Conservation (phyloP, 2,888 invertebrate species). For the Microdon myrmicae region DNA sequence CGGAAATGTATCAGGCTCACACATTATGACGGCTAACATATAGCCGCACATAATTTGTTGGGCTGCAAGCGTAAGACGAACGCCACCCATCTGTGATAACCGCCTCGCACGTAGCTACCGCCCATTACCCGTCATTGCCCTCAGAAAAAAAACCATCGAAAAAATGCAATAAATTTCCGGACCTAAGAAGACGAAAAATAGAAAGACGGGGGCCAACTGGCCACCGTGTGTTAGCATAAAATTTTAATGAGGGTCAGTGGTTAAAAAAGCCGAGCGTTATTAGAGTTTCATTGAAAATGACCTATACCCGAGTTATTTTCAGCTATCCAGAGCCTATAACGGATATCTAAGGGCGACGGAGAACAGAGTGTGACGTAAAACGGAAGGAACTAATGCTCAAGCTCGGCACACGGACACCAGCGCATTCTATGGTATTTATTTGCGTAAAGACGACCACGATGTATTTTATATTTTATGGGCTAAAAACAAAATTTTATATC, state of each 20-base stretch:
- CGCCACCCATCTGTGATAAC: slow-evolving; percentile 4
- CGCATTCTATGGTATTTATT: slow-evolving; percentile 23
- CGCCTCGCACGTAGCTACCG: slow-evolving; percentile 30
- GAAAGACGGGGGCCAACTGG: not conserved
- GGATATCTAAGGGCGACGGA: not conserved
- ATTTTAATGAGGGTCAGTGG: slow-evolving; percentile 49
- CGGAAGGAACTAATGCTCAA: not conserved
- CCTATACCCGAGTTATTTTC: slow-evolving; percentile 41
- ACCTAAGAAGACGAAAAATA: slow-evolving; percentile 5
- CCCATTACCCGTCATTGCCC: slow-evolving; percentile 32
- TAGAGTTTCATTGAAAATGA: slow-evolving; percentile 47
- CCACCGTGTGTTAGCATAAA: slow-evolving; percentile 28
- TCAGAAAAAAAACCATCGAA: slow-evolving; percentile 11
- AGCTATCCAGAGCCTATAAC: slow-evolving; percentile 18
- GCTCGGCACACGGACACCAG: no score
- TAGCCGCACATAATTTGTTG: slow-evolving; percentile 25
- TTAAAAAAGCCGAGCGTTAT: slow-evolving; percentile 45
- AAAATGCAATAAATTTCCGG: slow-evolving; percentile 33
- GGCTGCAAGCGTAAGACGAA: not conserved
- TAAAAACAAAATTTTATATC: slow-evolving; percentile 24
- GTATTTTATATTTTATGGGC: slow-evolving; percentile 23
- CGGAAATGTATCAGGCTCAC: slow-evolving; percentile 16
- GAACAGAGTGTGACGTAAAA: no score
- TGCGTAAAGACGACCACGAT: slow-evolving; percentile 1
- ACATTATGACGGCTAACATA: slow-evolving; percentile 15